Conservation (phyloP, 2,888 invertebrate species). For the Lepidocyrtinus sp. region DNA sequence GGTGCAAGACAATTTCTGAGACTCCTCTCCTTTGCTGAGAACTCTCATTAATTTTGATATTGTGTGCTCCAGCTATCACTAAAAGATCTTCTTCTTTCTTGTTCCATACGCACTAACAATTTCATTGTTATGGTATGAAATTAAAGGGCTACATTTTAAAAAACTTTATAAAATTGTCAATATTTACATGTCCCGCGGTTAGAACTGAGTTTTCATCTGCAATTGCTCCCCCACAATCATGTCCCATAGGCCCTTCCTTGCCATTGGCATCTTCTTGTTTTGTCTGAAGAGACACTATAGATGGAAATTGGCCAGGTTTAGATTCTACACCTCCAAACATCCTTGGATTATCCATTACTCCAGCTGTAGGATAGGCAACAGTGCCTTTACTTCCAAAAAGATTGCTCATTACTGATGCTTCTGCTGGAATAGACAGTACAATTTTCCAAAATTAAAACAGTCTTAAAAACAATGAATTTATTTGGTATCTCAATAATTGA, state of each 20-base stretch:
- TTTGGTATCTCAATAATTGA: conserved; percentile 28
- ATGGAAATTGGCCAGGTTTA: conserved; percentile 47
- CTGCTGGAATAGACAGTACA: conserved; percentile 13
- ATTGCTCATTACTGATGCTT: background rate
- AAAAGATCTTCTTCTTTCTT: background rate
- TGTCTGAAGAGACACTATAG: conserved; percentile 45
- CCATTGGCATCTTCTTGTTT: background rate
- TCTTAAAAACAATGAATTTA: conserved; percentile 5
- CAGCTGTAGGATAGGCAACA: no score
- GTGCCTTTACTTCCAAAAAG: no score
- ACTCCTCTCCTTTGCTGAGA: conserved; percentile 30
- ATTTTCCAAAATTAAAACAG: background rate
- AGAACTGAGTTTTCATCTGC: conserved; percentile 27
- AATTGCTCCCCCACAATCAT: conserved; percentile 56
- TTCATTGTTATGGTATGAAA: background rate
- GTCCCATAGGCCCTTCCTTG: conserved; percentile 25
- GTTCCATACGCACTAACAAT: conserved; percentile 39
- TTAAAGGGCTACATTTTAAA: background rate
- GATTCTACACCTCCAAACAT: conserved; percentile 36
- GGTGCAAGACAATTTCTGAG: conserved; percentile 36
- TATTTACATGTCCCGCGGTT: conserved; percentile 53
- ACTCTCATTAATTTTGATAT: conserved; percentile 29
- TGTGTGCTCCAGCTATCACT: conserved; percentile 42
- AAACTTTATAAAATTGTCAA: background rate
- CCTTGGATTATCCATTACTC: conserved; percentile 31